A percentile compares a stretch with the other conserved stretches of the same genome.
Conservation (phyloP, 2,113 vertebrate genomes). For the Tragelaphus strepsiceros region DNA sequence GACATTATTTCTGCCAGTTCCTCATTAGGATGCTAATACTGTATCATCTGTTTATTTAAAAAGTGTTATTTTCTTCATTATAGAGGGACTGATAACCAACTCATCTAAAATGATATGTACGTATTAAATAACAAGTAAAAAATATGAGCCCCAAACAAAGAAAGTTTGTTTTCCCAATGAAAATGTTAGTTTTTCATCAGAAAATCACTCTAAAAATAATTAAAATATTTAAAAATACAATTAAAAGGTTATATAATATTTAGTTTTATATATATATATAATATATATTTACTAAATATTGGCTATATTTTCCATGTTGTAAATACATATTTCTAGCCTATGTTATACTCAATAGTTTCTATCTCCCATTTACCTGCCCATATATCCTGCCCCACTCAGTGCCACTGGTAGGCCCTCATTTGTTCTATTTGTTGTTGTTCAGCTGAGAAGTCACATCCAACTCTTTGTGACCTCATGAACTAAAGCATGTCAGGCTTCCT, state of each 20-base stretch:
- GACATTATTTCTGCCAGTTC: not conserved
- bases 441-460: no score
- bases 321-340: not conserved
- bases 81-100: not conserved
- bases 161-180: not conserved
- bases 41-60: not conserved
- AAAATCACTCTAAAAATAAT: not conserved
- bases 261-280: not conserved
- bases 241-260: not conserved
- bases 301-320: not conserved
- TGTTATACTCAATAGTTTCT: not conserved
- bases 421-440: not conserved
- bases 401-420: not conserved
- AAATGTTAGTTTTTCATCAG: not conserved
- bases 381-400: not conserved
- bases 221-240: not conserved
- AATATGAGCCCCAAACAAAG: not conserved
- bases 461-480: no score
- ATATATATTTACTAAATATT: not conserved
- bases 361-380: not conserved
- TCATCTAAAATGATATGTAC: not conserved
- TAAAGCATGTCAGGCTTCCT: no score
- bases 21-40: not conserved
- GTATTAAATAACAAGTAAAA: not conserved
- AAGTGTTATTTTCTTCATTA: not conserved